Conservation (phyloP, 2,888 invertebrate genomes). For the Mylabris sibirica region DNA sequence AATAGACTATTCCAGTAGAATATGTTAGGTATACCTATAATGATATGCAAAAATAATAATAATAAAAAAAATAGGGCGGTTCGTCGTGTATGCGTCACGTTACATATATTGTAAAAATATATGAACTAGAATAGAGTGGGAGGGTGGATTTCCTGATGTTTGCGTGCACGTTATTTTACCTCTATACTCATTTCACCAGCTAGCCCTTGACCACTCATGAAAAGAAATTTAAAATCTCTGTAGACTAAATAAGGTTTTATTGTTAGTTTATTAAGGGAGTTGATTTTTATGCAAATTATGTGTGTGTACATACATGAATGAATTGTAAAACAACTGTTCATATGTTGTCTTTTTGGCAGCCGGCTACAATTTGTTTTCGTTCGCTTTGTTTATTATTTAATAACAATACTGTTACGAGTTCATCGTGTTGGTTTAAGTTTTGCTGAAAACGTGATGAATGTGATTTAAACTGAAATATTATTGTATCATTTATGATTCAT, state of each 20-base stretch:
- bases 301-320: too few relatives aligned
- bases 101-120: constrained; percentile 23
- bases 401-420: not conserved
- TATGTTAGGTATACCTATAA: constrained; percentile 34
- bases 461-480: not conserved
- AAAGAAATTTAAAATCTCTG: not conserved
- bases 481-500: not conserved
- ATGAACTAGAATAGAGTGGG: constrained; percentile 20
- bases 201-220: constrained; percentile 11
- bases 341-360: too few relatives aligned
- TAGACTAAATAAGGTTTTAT: not conserved
- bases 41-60: constrained; percentile 41
- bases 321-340: too few relatives aligned
- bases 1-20: constrained; percentile 36
- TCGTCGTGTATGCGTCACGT: constrained; percentile 45
- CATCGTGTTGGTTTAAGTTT: not conserved
- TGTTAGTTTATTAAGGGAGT: not conserved
- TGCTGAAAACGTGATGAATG: not conserved
- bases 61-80: constrained; percentile 28
- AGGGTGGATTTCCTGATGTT: constrained; percentile 42
- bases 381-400: not conserved
- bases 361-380: too few relatives aligned
- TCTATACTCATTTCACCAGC: not conserved
- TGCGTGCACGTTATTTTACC: constrained; percentile 41
- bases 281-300: too few relatives aligned